Conservation (phyloP, 2,113 vertebrate species). For the Apteryx owenii region DNA sequence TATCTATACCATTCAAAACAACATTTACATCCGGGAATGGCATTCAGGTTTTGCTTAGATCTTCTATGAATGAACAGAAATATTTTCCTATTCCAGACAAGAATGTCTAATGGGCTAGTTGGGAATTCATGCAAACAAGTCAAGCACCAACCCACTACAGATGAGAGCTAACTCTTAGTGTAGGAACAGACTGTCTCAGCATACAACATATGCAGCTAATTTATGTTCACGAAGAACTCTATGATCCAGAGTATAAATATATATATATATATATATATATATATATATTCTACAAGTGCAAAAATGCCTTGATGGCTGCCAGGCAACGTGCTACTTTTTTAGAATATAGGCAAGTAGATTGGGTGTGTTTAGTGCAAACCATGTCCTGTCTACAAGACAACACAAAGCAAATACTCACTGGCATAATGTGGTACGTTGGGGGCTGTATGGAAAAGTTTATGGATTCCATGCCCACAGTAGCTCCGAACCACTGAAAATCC, state of each 20-base stretch:
- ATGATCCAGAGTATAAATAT: background rate
- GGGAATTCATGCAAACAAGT: background rate
- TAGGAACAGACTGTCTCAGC: background rate
- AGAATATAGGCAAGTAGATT: background rate
- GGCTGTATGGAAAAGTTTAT: slow-evolving; percentile 97
- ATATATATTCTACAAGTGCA: background rate
- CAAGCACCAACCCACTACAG: background rate
- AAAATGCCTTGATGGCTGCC: background rate
- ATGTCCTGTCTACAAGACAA: background rate
- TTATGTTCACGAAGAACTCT: background rate
- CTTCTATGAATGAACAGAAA: background rate
- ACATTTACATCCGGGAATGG: background rate
- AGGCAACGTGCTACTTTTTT: background rate
- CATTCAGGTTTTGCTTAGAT: background rate
- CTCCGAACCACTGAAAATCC: slow-evolving; percentile 98
- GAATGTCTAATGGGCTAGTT: background rate
- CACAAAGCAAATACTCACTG: slow-evolving; percentile 79
- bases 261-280: background rate
- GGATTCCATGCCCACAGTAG: slow-evolving; percentile 98
- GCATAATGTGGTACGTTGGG: slow-evolving; percentile 96
- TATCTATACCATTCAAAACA: background rate
- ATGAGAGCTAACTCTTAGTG: background rate
- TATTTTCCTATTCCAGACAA: background rate
- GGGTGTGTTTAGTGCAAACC: background rate
- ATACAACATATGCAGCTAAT: background rate